phyloP scores from a whole-genome alignment of 2,797 vertebrate species.

The Potorous gilbertii region DNA sequence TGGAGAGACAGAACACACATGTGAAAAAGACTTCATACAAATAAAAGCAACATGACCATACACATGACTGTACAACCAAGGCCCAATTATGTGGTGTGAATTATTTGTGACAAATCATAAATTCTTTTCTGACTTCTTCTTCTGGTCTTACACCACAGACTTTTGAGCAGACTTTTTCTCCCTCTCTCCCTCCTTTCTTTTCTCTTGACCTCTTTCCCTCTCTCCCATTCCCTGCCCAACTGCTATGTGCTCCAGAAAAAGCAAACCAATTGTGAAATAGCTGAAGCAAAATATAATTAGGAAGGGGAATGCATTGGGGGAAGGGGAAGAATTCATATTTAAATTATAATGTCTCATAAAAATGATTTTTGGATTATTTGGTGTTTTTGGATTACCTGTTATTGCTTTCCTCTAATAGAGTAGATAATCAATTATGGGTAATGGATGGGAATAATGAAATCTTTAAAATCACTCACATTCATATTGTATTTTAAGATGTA shows the following conservation, averaged over 20 bases:
- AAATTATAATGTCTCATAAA: neutral
- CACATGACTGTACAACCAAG: neutral
- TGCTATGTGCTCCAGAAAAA: neutral
- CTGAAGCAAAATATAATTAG: neutral
- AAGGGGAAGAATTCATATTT: neutral
- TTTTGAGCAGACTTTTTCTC: neutral
- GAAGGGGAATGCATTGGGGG: neutral
- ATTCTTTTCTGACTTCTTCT: neutral
- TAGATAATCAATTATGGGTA: neutral
- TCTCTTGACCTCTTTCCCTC: neutral
- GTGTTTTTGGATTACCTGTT: neutral
- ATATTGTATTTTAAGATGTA: neutral
- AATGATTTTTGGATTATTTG: neutral
- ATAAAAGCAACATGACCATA: neutral
- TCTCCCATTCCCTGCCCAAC: neutral
- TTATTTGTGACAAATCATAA: neutral
- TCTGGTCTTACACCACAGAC: neutral
- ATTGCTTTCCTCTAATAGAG: neutral
- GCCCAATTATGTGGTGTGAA: neutral
- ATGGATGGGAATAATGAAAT: neutral
- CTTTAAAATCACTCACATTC: neutral
- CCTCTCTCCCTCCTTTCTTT: neutral
- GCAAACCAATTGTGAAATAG: neutral
- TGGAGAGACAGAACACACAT: neutral
- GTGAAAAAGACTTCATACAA: neutral